Evolutionary conservation across 2,113 vertebrate species (phyloP), one percentile per base, ranked within the genome.

Genomic region (Phrynosoma platyrhinos): DNA sequence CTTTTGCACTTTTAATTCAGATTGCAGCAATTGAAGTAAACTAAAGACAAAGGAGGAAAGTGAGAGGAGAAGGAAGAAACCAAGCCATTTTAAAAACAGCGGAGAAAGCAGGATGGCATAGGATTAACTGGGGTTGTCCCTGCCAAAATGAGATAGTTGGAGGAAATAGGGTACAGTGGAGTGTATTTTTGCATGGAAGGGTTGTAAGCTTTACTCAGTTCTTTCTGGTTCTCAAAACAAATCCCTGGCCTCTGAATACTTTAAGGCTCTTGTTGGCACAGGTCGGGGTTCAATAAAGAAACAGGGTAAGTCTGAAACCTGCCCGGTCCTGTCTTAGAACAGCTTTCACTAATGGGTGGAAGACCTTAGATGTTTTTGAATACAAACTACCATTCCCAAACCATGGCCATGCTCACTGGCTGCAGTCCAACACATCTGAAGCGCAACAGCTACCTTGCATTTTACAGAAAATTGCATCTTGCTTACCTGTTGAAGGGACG

Each of bases 391-490:
- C 27, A 69, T 69, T 62, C 58, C 58, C 58, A 62, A 18, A 16
- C 14, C 58, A 62, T 62, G 58, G 58, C 58, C 58, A 62, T 62
- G 58, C 18, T 14, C 13, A 62, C 13, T 62, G 58, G 58, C 25
- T 71, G 68, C 7, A 71, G 10, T 71, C 30, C 68, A 30, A 71
- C 25, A 27, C 66, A 69, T 25, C 66, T 1, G 72, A 75, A 36
- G 32, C 13, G 5, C 66, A 40, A 3, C 36, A 76, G 5, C 9
- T 21, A 12, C 42, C 42, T 55, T 79, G 30, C 6, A 58, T 25
- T 25, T 0, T 42, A 9, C 18, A 30, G 36, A 55, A 47, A 0
- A 9, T 58, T 18, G 12, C 84, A 0, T 0, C 16, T 36, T 66
- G 9, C 25, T 40, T 66, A 25, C 16, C 13, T 66, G 18, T 77